Percentiles rank a stretch among this genome's conserved stretches.
phyloP scores from a whole-genome alignment of 2,113 vertebrate genomes.

The Callipepla squamata region DNA sequence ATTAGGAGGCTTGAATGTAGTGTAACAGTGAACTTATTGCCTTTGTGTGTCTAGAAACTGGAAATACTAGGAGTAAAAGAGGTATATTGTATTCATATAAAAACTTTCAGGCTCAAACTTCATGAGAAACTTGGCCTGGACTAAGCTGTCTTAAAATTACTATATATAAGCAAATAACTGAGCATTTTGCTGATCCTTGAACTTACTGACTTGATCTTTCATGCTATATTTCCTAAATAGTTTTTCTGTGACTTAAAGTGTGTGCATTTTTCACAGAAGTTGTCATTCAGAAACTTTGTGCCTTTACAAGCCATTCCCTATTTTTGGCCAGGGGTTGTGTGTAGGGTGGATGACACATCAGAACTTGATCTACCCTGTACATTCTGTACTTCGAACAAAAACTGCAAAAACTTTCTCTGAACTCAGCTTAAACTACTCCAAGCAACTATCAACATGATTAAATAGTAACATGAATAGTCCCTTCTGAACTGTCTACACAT shows the following conservation, averaged over 20 bases:
- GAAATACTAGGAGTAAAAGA: neutral
- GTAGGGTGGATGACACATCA: constrained; percentile 11
- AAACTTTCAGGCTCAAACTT: neutral
- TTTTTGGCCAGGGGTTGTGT: constrained; percentile 13
- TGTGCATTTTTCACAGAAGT: constrained; percentile 22
- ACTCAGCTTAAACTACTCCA: constrained; percentile 8
- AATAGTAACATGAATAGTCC: neutral
- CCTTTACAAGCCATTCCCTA: neutral
- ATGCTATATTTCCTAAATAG: neutral
- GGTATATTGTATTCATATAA: neutral
- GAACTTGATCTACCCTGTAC: constrained; percentile 55
- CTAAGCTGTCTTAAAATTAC: neutral
- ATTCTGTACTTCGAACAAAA: constrained; percentile 63
- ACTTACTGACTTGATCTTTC: constrained; percentile 15
- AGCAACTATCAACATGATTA: constrained; percentile 10
- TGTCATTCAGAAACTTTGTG: constrained; percentile 34
- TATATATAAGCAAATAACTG: neutral
- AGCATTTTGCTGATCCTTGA: constrained; percentile 12
- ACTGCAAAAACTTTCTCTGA: constrained; percentile 26
- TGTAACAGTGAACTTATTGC: neutral
- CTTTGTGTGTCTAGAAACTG: neutral
- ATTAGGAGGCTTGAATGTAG: neutral
- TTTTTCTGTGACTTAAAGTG: neutral
- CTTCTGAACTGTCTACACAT: neutral
- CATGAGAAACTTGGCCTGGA: neutral